Evolutionary conservation across 2,888 invertebrate genomes (phyloP).

Genomic region (Lasius platythorax): DNA sequence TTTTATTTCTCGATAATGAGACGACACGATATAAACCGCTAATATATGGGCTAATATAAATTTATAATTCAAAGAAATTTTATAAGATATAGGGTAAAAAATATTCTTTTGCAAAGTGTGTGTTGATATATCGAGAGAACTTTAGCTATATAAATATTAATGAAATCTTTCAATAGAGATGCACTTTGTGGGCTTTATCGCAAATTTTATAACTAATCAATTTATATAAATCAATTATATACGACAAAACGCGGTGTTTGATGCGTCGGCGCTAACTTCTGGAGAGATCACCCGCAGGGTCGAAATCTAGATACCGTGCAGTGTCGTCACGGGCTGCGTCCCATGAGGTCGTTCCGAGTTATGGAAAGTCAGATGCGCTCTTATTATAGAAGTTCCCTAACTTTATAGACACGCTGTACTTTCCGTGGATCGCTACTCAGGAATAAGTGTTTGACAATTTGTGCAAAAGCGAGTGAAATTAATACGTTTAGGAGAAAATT

Average conservation of each 20-base stretch:
- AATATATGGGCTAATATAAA: background rate
- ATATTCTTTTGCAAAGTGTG: background rate
- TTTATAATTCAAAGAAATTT: background rate
- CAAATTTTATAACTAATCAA: background rate
- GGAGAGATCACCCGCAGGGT: constrained; percentile 65
- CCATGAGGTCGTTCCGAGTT: constrained; percentile 67
- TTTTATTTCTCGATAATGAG: background rate
- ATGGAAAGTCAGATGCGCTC: constrained; percentile 44
- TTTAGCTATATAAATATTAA: background rate
- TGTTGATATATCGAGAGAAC: background rate
- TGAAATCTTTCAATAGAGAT: background rate
- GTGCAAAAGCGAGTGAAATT: background rate
- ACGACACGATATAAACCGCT: background rate
- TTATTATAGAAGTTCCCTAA: constrained; percentile 30
- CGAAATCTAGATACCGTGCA: constrained; percentile 73
- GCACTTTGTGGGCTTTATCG: background rate
- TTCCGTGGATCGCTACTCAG: background rate
- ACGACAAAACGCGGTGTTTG: constrained; percentile 57
- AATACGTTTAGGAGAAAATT: background rate
- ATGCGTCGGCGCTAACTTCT: constrained; percentile 78
- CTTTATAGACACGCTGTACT: constrained; percentile 12
- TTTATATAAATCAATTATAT: background rate
- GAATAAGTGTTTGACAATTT: constrained; percentile 15
- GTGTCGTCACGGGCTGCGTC: constrained; percentile 74
- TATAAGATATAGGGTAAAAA: background rate